phyloP scores from a whole-genome alignment of 2,113 vertebrate species.

The Phalacrocorax pelagicus region DNA sequence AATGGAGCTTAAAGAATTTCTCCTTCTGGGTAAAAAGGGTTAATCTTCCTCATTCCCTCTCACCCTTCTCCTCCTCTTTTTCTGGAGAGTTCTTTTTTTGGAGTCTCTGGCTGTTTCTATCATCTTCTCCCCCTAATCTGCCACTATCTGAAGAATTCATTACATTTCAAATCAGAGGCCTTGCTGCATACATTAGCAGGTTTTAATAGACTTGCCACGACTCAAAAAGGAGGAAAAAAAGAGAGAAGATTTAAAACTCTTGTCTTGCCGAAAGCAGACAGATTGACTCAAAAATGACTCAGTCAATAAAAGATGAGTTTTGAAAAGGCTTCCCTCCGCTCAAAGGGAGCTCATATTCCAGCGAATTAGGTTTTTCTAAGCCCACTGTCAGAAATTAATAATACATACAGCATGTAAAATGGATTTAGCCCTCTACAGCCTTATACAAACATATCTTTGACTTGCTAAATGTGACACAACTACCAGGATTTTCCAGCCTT shows the following conservation, averaged over 20 bases:
- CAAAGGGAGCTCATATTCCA: conserved; percentile 64
- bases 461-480: conserved; percentile 59
- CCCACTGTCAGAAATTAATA: conserved; percentile 71
- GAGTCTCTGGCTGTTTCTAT: conserved; percentile 2
- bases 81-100: conserved; percentile 52
- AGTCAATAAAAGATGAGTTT: conserved; percentile 80
- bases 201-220: conserved; percentile 73
- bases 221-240: conserved; percentile 58
- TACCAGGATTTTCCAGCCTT: conserved; percentile 37
- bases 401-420: conserved; percentile 58
- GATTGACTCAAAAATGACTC: conserved; percentile 75
- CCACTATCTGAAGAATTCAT: conserved; percentile 69
- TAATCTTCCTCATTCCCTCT: not conserved
- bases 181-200: conserved; percentile 61
- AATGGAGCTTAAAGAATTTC: not conserved
- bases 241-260: conserved; percentile 74
- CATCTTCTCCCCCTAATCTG: conserved; percentile 49
- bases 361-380: conserved; percentile 69
- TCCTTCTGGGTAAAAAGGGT: conserved; percentile 1
- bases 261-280: conserved; percentile 76
- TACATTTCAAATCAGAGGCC: conserved; percentile 57
- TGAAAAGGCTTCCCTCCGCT: conserved; percentile 65
- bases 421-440: conserved; percentile 60
- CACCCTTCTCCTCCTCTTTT: conserved; percentile 6
- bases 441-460: conserved; percentile 63